Conservation (phyloP, 2,113 vertebrate species). For the Donacobius atricapilla region DNA sequence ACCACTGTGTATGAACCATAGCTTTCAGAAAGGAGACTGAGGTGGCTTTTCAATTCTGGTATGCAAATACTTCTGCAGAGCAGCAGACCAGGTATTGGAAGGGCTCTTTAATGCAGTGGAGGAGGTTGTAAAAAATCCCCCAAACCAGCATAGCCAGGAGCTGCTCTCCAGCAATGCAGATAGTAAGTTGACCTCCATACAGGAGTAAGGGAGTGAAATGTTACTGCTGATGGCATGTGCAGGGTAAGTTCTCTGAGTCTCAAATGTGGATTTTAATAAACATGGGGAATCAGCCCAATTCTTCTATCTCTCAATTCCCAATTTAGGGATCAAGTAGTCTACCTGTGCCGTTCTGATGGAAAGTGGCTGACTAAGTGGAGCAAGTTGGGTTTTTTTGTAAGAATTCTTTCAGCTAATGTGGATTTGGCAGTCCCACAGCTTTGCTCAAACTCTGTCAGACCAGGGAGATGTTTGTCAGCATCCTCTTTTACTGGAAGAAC, state of each 20-base stretch:
- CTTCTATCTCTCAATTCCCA: background rate
- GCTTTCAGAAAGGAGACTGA: background rate
- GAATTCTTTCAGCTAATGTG: background rate
- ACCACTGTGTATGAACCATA: background rate
- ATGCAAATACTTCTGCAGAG: background rate
- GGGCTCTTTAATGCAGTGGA: background rate
- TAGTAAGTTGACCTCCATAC: background rate
- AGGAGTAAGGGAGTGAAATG: background rate
- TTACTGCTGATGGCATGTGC: background rate
- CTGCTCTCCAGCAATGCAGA: background rate
- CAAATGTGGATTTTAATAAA: background rate
- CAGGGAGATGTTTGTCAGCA: background rate
- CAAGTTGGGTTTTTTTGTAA: background rate
- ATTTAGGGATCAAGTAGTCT: background rate
- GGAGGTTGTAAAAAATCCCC: background rate
- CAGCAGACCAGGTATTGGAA: background rate
- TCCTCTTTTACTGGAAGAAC: background rate
- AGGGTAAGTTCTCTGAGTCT: background rate
- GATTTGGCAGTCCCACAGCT: background rate
- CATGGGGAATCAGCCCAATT: background rate
- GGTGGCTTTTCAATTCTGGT: background rate
- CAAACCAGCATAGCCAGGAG: background rate
- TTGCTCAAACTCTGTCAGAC: background rate
- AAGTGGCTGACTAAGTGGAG: background rate
- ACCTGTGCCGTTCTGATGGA: background rate